Base-by-base conservation (phyloP, 2,888 invertebrate species). In the Tromatobia lineatoria region DNA sequence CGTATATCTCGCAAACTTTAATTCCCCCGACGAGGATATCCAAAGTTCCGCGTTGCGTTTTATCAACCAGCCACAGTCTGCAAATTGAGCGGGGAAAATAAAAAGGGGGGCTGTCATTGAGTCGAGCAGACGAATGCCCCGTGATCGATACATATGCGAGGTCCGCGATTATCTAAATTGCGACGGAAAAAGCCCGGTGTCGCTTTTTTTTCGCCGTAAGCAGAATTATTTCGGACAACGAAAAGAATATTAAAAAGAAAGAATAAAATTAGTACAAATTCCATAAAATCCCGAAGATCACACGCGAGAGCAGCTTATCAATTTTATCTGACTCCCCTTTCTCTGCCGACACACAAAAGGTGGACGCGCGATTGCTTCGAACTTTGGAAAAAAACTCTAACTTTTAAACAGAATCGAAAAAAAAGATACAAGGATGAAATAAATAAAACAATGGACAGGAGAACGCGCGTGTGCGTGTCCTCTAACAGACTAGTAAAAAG, bases 1-100 rank as follows among this genome's bases (percentile, higher is more conserved):
- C 78, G 78, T 89, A 83, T 87, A 87, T 90, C 89, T 88, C 87
- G 87, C 86, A 64, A 88, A 88, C 80, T 82, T 79, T 67, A 61
- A 64, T 64, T 47, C 66, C 57, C 20, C 59, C 52, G 73, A 74
- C 61, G 74, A 78, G 57, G 71, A 47, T 73, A 45, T 70, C 74
- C 77, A 52, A 74, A 73, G 59, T 81, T 57, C 69, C 52, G 76
- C 83, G 77, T 78, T 78, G 74, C 70, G 81, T 81, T 80, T 84
- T 69, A 57, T 69, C 38, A 38, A 59, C 38, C 38, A 83, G 50
- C 64, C 20, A 47, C 57, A 34, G 52, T 61, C 50, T 42, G 67
- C 70, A 18, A 13, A 70, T 34, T 18, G 13, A 0, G 45, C 25
- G 45, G 47, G 7, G 34, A 45, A 25, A 29, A 15, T 47, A 15